These are phyloP conservation scores for Tuberolachnus salignus DNA, from an alignment of 2,888 invertebrate genomes.

Conservation along the genomic window DNA sequence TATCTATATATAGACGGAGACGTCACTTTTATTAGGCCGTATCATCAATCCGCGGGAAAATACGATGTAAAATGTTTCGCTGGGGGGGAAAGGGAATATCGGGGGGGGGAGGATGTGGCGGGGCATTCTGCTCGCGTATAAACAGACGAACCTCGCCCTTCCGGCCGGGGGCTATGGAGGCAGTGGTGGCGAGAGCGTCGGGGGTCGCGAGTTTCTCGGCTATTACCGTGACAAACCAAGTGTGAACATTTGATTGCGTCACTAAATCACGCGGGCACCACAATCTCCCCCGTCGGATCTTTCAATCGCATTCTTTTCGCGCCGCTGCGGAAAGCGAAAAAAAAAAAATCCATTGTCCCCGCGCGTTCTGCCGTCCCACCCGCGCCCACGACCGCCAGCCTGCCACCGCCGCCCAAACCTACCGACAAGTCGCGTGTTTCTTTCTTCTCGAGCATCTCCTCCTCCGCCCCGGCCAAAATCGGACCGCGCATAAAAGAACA, in stretches of 20 bases:
- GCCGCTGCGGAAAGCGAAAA: background rate
- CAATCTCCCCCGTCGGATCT: conserved; percentile 18
- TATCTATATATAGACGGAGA: too few relatives aligned
- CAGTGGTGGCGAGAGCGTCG: background rate
- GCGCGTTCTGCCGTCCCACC: too few relatives aligned
- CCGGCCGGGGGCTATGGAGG: too few relatives aligned
- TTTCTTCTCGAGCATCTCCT: background rate
- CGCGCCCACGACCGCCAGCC: background rate
- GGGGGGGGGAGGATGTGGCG: background rate
- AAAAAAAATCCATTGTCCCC: conserved; percentile 41
- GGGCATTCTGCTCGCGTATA: background rate
- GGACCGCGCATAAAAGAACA: background rate
- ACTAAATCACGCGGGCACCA: conserved; percentile 24
- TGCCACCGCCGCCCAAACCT: background rate
- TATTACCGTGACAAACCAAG: conserved; percentile 49
- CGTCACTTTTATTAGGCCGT: background rate
- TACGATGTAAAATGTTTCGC: background rate
- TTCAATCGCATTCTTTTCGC: conserved; percentile 44
- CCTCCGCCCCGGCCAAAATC: background rate
- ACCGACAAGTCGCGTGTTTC: conserved; percentile 9
- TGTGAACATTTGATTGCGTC: conserved; percentile 54
- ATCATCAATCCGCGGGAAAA: background rate
- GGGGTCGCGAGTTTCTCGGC: background rate
- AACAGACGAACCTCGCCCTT: background rate
- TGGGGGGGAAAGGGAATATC: background rate